Conservation (phyloP, 92 coral and sea anemone species). For the Phenganax subtilis region DNA sequence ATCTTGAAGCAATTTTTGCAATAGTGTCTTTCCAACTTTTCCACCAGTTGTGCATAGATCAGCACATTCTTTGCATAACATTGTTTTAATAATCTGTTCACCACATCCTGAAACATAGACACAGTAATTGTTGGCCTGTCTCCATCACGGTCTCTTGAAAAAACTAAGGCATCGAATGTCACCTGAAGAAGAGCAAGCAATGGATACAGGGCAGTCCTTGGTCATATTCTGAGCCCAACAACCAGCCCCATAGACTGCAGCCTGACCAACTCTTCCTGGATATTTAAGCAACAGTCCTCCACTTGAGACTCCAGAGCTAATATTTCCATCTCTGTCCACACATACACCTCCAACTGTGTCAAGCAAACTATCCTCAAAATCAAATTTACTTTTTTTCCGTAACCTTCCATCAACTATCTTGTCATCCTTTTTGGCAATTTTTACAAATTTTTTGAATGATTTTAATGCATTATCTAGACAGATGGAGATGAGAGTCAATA, state of each 20-base stretch:
- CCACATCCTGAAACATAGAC: conserved; percentile 67
- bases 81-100: conserved; percentile 80
- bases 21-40: conserved; percentile 54
- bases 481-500: not conserved
- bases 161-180: not conserved
- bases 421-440: conserved; percentile 5
- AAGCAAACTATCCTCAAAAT: conserved; percentile 6
- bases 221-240: conserved; percentile 68
- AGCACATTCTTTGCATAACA: conserved; percentile 78
- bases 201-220: conserved; percentile 46
- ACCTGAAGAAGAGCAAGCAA: conserved; percentile 93
- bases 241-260: conserved; percentile 84
- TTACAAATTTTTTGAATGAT: conserved; percentile 59
- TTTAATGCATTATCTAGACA: conserved; percentile 59
- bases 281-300: conserved; percentile 78
- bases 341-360: conserved; percentile 97
- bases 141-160: no score
- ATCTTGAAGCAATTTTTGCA: conserved; percentile 56
- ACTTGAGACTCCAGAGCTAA: conserved; percentile 85
- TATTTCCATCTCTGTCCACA: conserved; percentile 60
- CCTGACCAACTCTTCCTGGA: conserved; percentile 97
- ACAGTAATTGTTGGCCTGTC: no score
- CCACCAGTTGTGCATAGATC: conserved; percentile 62
- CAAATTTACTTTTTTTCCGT: not conserved
- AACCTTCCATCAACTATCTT: no score